phyloP scores from a whole-genome alignment of 2,797 vertebrate genomes.

The Lophotriccus pileatus region DNA sequence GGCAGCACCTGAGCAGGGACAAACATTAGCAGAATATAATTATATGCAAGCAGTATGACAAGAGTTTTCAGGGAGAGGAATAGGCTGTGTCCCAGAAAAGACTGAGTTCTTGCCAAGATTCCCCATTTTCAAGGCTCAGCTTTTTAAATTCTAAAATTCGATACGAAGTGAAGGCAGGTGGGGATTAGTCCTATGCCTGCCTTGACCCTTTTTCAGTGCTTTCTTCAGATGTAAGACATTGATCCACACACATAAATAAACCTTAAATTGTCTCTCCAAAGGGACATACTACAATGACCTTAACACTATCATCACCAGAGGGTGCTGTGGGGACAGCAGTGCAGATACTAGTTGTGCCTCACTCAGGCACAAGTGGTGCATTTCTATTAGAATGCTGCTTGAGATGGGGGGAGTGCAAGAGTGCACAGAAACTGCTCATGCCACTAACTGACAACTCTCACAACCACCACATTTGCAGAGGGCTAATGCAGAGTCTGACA shows the following conservation, averaged over 20 bases:
- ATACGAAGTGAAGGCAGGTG: neutral
- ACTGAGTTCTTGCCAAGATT: neutral
- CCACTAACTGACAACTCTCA: neutral
- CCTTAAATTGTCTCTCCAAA: neutral
- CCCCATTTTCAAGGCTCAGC: neutral
- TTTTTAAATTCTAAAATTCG: neutral
- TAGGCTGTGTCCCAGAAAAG: neutral
- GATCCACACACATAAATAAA: neutral
- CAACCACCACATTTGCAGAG: neutral
- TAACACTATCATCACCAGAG: neutral
- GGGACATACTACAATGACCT: neutral
- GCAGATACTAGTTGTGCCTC: neutral
- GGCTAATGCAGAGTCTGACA: neutral
- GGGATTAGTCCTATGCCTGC: neutral
- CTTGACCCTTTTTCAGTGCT: neutral
- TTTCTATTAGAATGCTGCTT: neutral
- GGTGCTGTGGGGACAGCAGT: neutral
- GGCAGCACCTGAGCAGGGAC: constrained; percentile 81
- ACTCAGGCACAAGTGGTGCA: neutral
- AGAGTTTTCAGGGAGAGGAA: neutral
- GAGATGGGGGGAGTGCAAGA: neutral
- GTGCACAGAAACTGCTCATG: neutral
- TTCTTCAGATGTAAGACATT: neutral
- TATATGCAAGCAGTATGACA: neutral
- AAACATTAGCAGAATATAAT: neutral